phyloP scores from a whole-genome alignment of 2,888 invertebrate species.

The Platycheirus albimanus region DNA sequence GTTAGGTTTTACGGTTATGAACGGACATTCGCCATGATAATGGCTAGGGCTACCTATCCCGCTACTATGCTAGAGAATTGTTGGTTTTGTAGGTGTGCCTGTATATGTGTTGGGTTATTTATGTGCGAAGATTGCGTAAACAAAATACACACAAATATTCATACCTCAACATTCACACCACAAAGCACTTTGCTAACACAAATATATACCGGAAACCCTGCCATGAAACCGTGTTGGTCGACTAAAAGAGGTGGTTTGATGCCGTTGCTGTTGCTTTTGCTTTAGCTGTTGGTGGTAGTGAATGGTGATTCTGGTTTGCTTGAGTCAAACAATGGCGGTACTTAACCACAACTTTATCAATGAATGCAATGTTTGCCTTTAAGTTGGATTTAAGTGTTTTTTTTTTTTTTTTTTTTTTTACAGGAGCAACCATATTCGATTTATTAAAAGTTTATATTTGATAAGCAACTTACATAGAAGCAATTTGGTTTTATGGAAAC shows the following conservation, averaged over 20 bases:
- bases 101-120: not conserved
- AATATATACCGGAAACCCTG: conserved; percentile 49
- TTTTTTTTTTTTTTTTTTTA: conserved; percentile 10
- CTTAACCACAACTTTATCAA: conserved; percentile 56
- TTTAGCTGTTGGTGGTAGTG: no score
- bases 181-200: conserved; percentile 53
- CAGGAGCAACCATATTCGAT: conserved; percentile 51
- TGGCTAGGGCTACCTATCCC: not conserved
- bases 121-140: conserved; percentile 21
- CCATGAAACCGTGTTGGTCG: conserved; percentile 44
- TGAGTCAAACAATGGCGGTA: conserved; percentile 34
- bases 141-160: conserved; percentile 25
- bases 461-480: not conserved
- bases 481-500: conserved; percentile 6
- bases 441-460: conserved; percentile 35
- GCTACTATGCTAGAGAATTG: no score
- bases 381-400: conserved; percentile 56
- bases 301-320: conserved; percentile 33
- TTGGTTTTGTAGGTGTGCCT: conserved; percentile 16
- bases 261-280: conserved; percentile 36
- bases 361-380: conserved; percentile 44
- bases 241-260: conserved; percentile 18
- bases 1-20: not conserved
- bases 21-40: not conserved
- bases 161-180: conserved; percentile 38